Base-by-base conservation (phyloP, 1,140 invertebrate genomes). In the Pseudomyrmex cubaensis region DNA sequence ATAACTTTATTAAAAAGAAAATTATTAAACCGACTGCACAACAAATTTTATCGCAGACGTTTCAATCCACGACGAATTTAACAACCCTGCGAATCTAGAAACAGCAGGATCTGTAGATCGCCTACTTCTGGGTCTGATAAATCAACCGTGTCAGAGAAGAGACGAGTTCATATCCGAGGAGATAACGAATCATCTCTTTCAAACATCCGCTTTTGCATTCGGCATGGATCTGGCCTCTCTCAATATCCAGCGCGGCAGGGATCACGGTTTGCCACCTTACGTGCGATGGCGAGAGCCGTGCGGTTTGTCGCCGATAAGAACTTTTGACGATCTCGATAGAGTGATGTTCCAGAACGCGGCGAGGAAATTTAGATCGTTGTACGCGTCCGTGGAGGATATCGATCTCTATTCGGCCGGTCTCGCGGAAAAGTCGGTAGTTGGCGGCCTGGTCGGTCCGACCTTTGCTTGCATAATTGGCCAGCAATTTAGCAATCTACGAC, bases 401-500 rank as follows among this genome's bases (percentile, higher is more conserved):
- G 98, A 99, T 91, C 95, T 99, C n/a, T 99, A 98, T 91, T 96
- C 98, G 0, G 98, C 97, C 20, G 98, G 97, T 1, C 95, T 99
- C 76, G 95, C 97, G 0, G 98, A 99, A 90, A 96, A 96, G 13
- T 96, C 97, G 0, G 96, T 98, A 0, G 93, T 95, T 1, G 98
- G 97, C 12, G 98, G 97, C 2, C 91, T 99, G 0, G 97, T 99
- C 0, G 99, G 99, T 0, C 98, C 99, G 0, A 99, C 98, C 0
- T 98, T 99, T 91, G 98, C 98, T 63, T 99, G 99, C 90, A 98
- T 99, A 76, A 97, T 99, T 17, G 98, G 97, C 0, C 97, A 98
- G 88, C 98, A 99, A 91, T 99, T 99, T 91, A 95, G 96, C 25
- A 97, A 98, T 90, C 93, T 98, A 0, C 96, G 98, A 4, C 97